These are phyloP conservation scores for Trichogramma evanescens DNA, from an alignment of 2,888 invertebrate genomes.

Conservation along the genomic window DNA sequence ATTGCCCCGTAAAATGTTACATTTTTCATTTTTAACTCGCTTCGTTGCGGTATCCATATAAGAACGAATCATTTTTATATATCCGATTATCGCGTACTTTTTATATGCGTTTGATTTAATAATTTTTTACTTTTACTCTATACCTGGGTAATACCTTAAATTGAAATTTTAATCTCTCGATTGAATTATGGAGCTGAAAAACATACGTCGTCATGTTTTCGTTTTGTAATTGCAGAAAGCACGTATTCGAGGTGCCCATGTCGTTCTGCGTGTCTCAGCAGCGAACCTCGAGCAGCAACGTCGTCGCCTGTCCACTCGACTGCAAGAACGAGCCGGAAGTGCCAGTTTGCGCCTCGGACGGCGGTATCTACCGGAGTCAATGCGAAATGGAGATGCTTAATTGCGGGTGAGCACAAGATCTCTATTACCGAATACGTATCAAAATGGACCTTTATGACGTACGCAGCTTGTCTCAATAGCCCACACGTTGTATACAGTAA, in stretches of 20 bases:
- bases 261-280: conserved; percentile 79
- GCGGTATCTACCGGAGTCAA: conserved; percentile 78
- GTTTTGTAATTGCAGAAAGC: conserved; percentile 58
- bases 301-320: conserved; percentile 63
- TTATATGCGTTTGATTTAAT: too few species aligned
- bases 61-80: too few species aligned
- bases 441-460: too few species aligned
- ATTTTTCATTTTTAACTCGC: too few species aligned
- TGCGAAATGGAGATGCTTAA: conserved; percentile 85
- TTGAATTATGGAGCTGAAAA: too few species aligned
- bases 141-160: background rate
- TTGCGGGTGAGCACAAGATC: conserved; percentile 64
- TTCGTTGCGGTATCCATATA: too few species aligned
- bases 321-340: conserved; percentile 67
- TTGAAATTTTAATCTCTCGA: background rate
- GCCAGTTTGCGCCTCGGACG: conserved; percentile 81
- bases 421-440: background rate
- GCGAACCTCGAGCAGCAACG: conserved; percentile 59
- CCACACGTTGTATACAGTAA: too few species aligned
- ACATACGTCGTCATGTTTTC: background rate
- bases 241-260: conserved; percentile 87
- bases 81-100: too few species aligned
- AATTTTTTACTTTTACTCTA: too few species aligned
- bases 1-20: too few species aligned
- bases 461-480: too few species aligned